Evolutionary conservation across 2,797 vertebrate species (phyloP).

Genomic region (Streptopelia turtur): DNA sequence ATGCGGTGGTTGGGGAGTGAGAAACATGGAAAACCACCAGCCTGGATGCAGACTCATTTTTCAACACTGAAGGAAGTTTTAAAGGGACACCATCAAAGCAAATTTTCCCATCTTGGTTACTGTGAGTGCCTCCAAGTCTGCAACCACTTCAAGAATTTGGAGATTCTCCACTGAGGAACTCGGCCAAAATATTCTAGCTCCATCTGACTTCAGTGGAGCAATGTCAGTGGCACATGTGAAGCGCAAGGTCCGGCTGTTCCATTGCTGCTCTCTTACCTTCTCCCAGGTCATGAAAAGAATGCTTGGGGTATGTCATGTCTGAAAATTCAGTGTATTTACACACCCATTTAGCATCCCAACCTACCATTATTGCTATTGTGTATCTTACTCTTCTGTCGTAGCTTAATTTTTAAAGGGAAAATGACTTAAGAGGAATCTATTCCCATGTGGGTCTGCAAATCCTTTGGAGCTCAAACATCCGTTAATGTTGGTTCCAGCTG

Average conservation of each 20-base stretch:
- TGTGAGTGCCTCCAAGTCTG: background rate
- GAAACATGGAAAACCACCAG: background rate
- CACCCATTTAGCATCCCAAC: background rate
- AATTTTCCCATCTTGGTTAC: background rate
- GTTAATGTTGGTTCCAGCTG: background rate
- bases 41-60: background rate
- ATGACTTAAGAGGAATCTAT: accelerated
- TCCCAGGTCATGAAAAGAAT: background rate
- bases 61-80: background rate
- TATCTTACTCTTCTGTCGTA: background rate
- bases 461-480: background rate
- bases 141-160: background rate
- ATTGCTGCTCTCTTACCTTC: background rate
- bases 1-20: accelerated
- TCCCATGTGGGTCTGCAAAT: background rate
- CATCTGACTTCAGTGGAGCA: background rate
- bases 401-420: background rate
- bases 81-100: background rate
- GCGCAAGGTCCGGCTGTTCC: background rate
- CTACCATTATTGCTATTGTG: accelerated
- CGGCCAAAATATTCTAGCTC: background rate
- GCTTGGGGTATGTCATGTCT: background rate
- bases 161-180: background rate
- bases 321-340: accelerated
- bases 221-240: background rate